Base-by-base conservation (phyloP, 2,888 invertebrate species). In the Phaedon cochleariae region DNA sequence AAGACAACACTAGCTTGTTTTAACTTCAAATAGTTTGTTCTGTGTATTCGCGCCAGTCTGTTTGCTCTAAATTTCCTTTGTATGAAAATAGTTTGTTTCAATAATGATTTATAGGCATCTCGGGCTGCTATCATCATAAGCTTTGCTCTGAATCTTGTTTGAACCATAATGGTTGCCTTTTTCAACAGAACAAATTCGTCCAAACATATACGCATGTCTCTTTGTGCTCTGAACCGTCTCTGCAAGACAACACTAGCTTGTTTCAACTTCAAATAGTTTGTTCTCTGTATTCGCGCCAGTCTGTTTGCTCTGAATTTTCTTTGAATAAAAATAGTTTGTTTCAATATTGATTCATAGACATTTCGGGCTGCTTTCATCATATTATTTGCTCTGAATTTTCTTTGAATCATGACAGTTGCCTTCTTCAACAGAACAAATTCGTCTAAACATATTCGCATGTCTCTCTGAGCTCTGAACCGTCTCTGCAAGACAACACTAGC, bases 291-390 rank as follows among this genome's bases (percentile, higher is more conserved):
- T 67, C 66, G 81, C 80, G 85, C 85, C 21, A 81, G 57, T 46
- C 79, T 80, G 6, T 80, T 78, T 0, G 86, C 86, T 72, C 85
- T 85, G 74, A 86, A 84, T 79, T 82, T 54, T 41, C 41, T 46
- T 59, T 81, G 26, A 55, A 72, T 67, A 53, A 65, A 34, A 49
- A 68, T 10, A 12, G 62, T 46, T 1, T 52, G 52, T 15, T 31
- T 51, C 45, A 51, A 54, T 9, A 70, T 31, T 22, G 62, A 41
- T 20, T 59, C 21, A 54, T 70, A 75, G 7, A 51, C 48, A 9
- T 61, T 20, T 60, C 41, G 46, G 15, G 72, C 63, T 37, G 18
- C 34, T 69, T 68, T 69, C 74, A 76, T 77, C 5, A 65, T 6
- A 34, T 59, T 55, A 6, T 71, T 69, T 22, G 77, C 78, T 68